phyloP scores from a whole-genome alignment of 2,888 invertebrate genomes.

The Dendrolimus houi region DNA sequence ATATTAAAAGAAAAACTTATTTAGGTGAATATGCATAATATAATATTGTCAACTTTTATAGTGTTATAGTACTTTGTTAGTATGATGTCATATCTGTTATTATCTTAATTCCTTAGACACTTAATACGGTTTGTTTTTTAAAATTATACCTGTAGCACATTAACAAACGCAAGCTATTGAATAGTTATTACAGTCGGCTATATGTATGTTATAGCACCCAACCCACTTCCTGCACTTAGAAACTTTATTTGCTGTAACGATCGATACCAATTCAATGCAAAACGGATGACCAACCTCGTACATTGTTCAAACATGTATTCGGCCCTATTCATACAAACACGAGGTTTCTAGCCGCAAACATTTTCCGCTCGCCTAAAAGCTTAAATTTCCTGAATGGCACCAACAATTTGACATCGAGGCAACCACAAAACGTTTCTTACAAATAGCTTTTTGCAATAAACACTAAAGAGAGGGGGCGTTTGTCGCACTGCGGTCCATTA shows the following conservation, averaged over 20 bases:
- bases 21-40: no score
- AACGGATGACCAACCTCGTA: not conserved
- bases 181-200: no score
- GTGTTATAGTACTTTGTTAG: no score
- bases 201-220: no score
- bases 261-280: not conserved
- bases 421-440: conserved; percentile 3
- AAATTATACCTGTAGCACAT: no score
- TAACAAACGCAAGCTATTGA: no score
- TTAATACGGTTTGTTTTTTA: no score
- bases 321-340: not conserved
- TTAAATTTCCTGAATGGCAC: conserved; percentile 5
- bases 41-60: no score
- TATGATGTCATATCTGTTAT: no score
- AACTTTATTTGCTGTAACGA: not conserved
- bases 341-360: conserved; percentile 1
- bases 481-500: conserved; percentile 1
- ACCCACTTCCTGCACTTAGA: not conserved
- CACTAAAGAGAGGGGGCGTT: conserved; percentile 2
- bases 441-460: conserved; percentile 9
- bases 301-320: not conserved
- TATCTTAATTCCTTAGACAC: no score
- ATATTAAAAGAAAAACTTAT: no score
- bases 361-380: conserved; percentile 6
- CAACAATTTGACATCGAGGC: conserved; percentile 4